Conservation (phyloP, 2,797 vertebrate species). For the Ispidina picta region DNA sequence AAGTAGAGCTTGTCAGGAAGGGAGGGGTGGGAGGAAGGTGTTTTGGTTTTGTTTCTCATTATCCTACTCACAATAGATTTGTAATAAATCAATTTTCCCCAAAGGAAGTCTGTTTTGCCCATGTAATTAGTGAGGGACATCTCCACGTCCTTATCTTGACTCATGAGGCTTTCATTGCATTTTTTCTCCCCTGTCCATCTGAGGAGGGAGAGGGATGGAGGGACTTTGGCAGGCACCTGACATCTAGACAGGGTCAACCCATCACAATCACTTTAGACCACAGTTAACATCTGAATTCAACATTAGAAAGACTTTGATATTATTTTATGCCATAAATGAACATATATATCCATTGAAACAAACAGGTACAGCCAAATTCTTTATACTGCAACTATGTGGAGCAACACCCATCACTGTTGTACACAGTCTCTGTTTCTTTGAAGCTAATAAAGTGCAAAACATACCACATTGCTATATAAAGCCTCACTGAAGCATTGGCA, state of each 20-base stretch:
- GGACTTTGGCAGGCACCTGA: background rate
- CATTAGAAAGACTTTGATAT: slow-evolving; percentile 38
- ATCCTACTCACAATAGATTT: background rate
- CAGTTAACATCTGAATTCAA: background rate
- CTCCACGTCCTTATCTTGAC: background rate
- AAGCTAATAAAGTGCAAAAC: background rate
- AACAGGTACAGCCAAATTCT: background rate
- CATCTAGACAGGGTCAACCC: background rate
- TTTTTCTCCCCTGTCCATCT: background rate
- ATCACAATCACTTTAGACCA: background rate
- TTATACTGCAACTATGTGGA: background rate
- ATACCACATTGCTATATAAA: background rate
- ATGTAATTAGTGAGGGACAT: background rate
- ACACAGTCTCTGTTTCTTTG: background rate
- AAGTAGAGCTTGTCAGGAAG: background rate
- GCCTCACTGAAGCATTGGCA: background rate
- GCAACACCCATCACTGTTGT: background rate
- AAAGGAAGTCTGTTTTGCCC: background rate
- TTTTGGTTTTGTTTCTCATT: background rate
- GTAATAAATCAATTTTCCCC: background rate
- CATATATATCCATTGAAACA: slow-evolving; percentile 36
- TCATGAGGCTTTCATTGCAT: background rate
- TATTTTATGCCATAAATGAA: slow-evolving; percentile 16
- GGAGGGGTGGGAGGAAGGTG: background rate
- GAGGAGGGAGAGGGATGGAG: background rate